phyloP scores from a whole-genome alignment of 1,140 invertebrate genomes.

The Bombus picipes region DNA sequence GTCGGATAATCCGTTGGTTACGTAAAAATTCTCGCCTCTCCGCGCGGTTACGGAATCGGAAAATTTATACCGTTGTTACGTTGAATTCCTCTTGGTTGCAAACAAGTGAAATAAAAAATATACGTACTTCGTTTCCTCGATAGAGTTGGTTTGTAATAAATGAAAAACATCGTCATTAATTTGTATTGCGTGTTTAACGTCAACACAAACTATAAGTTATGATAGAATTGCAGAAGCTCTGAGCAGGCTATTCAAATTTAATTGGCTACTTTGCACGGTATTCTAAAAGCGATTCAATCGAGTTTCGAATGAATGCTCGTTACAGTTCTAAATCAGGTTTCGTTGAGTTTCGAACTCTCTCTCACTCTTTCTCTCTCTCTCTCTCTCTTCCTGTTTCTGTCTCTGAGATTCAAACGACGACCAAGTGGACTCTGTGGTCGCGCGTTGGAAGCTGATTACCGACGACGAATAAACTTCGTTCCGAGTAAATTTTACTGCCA shows the following conservation, averaged over 20 bases:
- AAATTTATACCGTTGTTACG: background rate
- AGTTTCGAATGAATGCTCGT: constrained; percentile 19
- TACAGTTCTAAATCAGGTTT: constrained; percentile 32
- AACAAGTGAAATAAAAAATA: background rate
- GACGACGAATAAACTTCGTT: background rate
- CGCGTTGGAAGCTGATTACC: constrained; percentile 27
- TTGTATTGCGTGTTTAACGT: background rate
- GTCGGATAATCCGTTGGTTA: background rate
- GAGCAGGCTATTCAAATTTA: background rate
- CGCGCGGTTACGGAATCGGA: background rate
- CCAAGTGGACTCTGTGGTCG: background rate
- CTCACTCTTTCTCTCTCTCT: background rate
- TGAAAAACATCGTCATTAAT: background rate
- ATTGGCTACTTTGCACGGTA: constrained; percentile 5
- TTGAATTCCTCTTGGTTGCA: background rate
- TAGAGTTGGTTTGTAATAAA: no score
- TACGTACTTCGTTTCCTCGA: background rate
- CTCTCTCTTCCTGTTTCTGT: background rate
- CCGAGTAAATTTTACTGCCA: background rate
- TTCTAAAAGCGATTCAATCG: constrained; percentile 6
- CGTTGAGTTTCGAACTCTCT: constrained; percentile 9
- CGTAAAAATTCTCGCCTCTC: constrained; percentile 13
- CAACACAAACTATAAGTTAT: background rate
- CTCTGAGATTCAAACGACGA: constrained; percentile 7
- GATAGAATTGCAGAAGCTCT: background rate